Evolutionary conservation across 2,888 invertebrate species (phyloP).

Genomic region (Ochropacha duplaris): DNA sequence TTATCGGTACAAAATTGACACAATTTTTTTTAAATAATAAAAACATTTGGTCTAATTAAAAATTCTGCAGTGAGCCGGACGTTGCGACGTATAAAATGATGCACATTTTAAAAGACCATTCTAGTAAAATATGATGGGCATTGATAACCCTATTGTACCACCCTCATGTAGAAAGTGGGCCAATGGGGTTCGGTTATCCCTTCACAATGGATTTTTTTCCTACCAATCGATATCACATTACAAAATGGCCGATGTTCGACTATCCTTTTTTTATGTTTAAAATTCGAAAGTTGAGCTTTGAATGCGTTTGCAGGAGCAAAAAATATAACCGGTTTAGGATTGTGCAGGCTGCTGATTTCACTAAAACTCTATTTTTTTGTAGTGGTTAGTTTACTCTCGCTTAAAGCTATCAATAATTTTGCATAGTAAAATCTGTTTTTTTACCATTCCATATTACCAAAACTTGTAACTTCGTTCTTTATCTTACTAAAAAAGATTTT

Average conservation of each 20-base stretch:
- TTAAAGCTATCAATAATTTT: background rate
- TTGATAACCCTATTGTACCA: conserved; percentile 67
- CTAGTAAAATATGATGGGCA: conserved; percentile 63
- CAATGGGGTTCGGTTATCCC: conserved; percentile 69
- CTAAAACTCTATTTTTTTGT: background rate
- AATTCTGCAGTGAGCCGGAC: conserved; percentile 21
- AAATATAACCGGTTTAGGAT: background rate
- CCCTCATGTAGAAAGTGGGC: conserved; percentile 77
- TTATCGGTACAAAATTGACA: too few relatives aligned
- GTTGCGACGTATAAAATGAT: conserved; percentile 49
- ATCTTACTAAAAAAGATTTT: too few relatives aligned
- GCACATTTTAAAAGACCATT: conserved; percentile 62
- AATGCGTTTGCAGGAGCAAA: background rate
- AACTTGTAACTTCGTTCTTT: too few relatives aligned
- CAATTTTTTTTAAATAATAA: too few relatives aligned
- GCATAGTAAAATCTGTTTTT: too few relatives aligned
- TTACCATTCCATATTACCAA: too few relatives aligned
- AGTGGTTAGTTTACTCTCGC: background rate
- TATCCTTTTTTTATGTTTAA: conserved; percentile 33
- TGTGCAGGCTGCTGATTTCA: background rate
- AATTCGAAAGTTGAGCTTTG: conserved; percentile 20
- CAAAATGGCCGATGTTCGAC: conserved; percentile 70
- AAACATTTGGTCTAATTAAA: conserved; percentile 9
- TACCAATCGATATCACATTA: conserved; percentile 75
- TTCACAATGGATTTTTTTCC: conserved; percentile 75